A percentile compares a stretch with the other conserved stretches of the same genome.
phyloP scores from a whole-genome alignment of 1,140 invertebrate genomes.

The Neoseiulus cucumeris region DNA sequence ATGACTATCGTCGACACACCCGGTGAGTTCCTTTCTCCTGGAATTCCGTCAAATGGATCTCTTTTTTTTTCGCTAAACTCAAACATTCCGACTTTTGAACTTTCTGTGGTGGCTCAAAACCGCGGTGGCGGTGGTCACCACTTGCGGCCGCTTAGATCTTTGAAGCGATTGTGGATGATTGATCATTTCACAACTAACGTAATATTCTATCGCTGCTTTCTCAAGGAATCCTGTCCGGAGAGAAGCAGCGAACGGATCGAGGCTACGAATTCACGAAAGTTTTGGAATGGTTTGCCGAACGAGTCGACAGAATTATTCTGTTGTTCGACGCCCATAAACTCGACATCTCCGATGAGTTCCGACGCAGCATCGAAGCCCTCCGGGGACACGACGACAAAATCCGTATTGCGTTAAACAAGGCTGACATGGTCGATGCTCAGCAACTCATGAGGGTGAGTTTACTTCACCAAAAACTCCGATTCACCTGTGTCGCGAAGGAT shows the following conservation, averaged over 20 bases:
- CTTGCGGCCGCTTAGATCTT: no score
- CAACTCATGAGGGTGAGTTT: conserved; percentile 40
- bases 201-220: not conserved
- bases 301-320: conserved; percentile 48
- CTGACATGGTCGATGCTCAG: conserved; percentile 50
- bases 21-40: conserved; percentile 10
- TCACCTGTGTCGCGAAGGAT: no score
- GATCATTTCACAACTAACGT: no score
- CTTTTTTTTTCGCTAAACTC: no score
- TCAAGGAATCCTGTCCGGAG: conserved; percentile 35
- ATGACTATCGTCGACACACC: conserved; percentile 41
- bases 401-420: conserved; percentile 50
- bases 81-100: no score
- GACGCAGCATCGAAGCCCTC: conserved; percentile 40
- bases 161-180: no score
- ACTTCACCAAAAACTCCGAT: not conserved
- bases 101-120: no score
- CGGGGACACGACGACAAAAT: conserved; percentile 48
- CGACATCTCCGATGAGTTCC: conserved; percentile 52
- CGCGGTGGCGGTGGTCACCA: no score
- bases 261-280: conserved; percentile 48
- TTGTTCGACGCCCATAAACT: conserved; percentile 54
- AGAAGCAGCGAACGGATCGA: conserved; percentile 38
- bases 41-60: no score
- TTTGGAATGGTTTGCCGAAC: conserved; percentile 51